Evolutionary conservation across 2,888 invertebrate species (phyloP).

Genomic region (Scaptomyza tumidula): DNA sequence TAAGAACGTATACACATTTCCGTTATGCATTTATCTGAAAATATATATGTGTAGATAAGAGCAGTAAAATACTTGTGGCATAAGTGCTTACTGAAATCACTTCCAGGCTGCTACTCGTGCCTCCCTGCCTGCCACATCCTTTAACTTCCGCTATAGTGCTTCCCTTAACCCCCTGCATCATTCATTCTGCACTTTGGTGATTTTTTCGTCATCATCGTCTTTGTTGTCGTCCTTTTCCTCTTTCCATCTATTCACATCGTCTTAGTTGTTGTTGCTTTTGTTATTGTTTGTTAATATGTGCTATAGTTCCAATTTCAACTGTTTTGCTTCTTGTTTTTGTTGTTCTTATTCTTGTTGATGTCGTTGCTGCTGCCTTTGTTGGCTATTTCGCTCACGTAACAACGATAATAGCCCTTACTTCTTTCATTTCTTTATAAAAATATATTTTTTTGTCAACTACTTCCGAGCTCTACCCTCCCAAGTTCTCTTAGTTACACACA

Average conservation of each 20-base stretch:
- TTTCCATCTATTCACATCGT: constrained; percentile 19
- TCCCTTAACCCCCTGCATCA: neutral
- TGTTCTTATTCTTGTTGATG: constrained; percentile 7
- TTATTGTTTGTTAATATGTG: constrained; percentile 64
- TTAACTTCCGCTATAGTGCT: constrained; percentile 34
- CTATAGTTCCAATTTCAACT: constrained; percentile 40
- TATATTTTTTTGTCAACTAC: constrained; percentile 18
- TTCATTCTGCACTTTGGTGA: constrained; percentile 56
- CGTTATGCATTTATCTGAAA: constrained; percentile 10
- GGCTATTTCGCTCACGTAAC: constrained; percentile 67
- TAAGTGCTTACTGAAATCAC: constrained; percentile 75
- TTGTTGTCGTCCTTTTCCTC: constrained; percentile 27
- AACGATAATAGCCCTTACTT: constrained; percentile 67
- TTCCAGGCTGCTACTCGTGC: constrained; percentile 55
- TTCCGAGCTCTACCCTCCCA: constrained; percentile 11
- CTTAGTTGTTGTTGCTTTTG: constrained; percentile 49
- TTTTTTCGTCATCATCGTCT: constrained; percentile 49
- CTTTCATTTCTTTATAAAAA: constrained; percentile 48
- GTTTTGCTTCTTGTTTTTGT: constrained; percentile 17
- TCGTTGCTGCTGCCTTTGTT: constrained; percentile 40
- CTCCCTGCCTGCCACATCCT: constrained; percentile 45
- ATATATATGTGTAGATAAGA: constrained; percentile 30
- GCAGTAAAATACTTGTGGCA: constrained; percentile 60
- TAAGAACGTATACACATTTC: constrained; percentile 51
- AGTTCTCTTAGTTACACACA: constrained; percentile 12